phyloP scores from a whole-genome alignment of 2,797 vertebrate genomes.

The Gastrophryne carolinensis region DNA sequence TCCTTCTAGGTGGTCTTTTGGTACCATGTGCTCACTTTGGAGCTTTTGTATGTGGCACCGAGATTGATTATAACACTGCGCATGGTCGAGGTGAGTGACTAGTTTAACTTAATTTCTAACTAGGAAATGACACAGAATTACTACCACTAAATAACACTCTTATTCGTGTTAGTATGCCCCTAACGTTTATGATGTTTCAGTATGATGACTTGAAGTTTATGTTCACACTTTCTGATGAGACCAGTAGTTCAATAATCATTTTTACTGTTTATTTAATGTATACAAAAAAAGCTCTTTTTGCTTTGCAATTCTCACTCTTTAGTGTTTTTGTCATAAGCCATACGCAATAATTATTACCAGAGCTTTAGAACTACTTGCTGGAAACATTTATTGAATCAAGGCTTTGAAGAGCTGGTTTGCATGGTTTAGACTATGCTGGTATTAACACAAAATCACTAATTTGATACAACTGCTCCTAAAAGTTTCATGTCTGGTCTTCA shows the following conservation, averaged over 20 bases:
- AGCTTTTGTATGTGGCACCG: constrained; percentile 91
- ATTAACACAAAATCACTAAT: constrained; percentile 24
- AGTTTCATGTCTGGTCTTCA: neutral
- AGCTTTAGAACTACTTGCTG: neutral
- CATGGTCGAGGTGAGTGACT: constrained; percentile 86
- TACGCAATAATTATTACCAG: constrained; percentile 33
- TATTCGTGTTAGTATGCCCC: neutral
- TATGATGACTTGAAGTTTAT: neutral
- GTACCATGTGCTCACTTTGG: constrained; percentile 94
- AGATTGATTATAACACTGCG: constrained; percentile 96
- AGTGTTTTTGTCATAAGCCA: constrained; percentile 19
- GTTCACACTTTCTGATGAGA: neutral
- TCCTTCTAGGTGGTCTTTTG: constrained; percentile 83
- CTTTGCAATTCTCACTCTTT: neutral
- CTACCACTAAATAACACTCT: neutral
- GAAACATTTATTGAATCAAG: constrained; percentile 29
- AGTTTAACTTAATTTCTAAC: neutral
- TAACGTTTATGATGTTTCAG: neutral
- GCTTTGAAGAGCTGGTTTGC: constrained; percentile 4
- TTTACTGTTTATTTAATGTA: constrained; percentile 21
- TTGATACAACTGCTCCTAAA: neutral
- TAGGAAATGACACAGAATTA: neutral
- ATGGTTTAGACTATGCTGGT: constrained; percentile 19
- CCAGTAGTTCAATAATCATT: constrained; percentile 10
- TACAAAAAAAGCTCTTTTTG: neutral